Base-by-base conservation (phyloP, 2,888 invertebrate genomes). In the Plemyria rubiginata region DNA sequence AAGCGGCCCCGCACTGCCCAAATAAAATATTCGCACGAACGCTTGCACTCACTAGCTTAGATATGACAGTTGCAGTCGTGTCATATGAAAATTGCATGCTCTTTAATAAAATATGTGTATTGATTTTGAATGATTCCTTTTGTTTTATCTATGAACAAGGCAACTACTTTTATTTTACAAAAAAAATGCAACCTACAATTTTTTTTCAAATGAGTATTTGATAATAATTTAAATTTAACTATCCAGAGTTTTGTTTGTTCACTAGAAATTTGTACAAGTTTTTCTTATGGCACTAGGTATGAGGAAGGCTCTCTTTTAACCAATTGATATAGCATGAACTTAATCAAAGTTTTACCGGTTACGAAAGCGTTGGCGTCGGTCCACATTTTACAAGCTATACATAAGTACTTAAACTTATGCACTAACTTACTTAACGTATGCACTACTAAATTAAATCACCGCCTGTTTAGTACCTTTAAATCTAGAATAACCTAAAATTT, bases 21-120 rank as follows among this genome's bases (percentile, higher is more conserved):
- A 92, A 92, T 92, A 92, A 90, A 90, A 90, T 89, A 91, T 90
- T 90, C 88, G 86, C 82, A 83, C 82, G 70, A 73, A 72, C 71
- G 74, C 70, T 63, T 70, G 82, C 81, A 82, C 83, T 84, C 77
- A 76, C 82, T 78, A 84, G 81, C 82, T 86, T 84, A 84, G 81
- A 84, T 81, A 79, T 86, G 87, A 87, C 86, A 82, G 81, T 72
- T 70, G 71, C 74, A 81, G 79, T 81, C 80, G 79, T 78, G 75
- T 81, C 77, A 84, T 80, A 80, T 74, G 68, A 72, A 59, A 60
- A 56, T 49, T 60, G 59, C 55, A 53, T 46, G 49, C 43, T 49
- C 15, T 32, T 28, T 60, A 53, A 60, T 65, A 57, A 55, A 45
- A 57, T 53, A 50, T 45, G 36, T 43, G 45, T 57, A 60, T 60